Conservation (phyloP, 2,888 invertebrate species). For the Drosophila robusta region DNA sequence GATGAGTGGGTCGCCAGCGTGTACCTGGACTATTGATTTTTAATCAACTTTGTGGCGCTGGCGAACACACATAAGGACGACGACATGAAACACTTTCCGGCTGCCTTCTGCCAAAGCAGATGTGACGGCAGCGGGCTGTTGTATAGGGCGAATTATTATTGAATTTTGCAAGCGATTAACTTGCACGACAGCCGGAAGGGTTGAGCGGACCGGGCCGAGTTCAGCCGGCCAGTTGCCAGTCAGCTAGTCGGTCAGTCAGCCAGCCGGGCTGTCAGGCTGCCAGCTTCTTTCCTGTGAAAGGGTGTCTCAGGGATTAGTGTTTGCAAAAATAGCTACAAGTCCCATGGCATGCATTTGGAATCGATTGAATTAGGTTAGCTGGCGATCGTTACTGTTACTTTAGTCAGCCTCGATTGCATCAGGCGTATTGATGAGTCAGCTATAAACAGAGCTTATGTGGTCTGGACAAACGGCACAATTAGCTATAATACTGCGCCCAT, state of each 20-base stretch:
- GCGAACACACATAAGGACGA: conserved; percentile 35
- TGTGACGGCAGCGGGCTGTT: conserved; percentile 6
- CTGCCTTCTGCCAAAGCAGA: conserved; percentile 58
- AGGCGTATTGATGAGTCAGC: conserved; percentile 1
- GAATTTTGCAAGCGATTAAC: conserved; percentile 82
- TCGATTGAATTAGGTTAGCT: conserved; percentile 37
- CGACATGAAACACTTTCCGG: conserved; percentile 79
- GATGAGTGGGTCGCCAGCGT: conserved; percentile 13
- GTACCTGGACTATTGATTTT: conserved; percentile 68
- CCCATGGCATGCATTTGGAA: conserved; percentile 29
- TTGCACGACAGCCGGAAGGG: conserved; percentile 54
- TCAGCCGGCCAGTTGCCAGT: conserved; percentile 16
- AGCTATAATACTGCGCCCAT: conserved; percentile 28
- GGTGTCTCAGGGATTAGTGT: conserved; percentile 43
- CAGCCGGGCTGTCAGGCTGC: conserved; percentile 23
- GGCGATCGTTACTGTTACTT: background rate
- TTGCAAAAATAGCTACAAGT: conserved; percentile 38
- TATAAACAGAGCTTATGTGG: conserved; percentile 8
- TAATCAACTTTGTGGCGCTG: conserved; percentile 63
- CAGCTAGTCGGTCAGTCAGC: conserved; percentile 35
- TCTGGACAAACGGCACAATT: conserved; percentile 14
- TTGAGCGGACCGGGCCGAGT: conserved; percentile 2
- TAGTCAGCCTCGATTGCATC: conserved; percentile 11
- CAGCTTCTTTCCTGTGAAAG: conserved; percentile 39
- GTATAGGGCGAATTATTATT: conserved; percentile 71